These are phyloP conservation scores for Eilema depressum DNA, from an alignment of 2,888 invertebrate genomes.

Conservation along the genomic window DNA sequence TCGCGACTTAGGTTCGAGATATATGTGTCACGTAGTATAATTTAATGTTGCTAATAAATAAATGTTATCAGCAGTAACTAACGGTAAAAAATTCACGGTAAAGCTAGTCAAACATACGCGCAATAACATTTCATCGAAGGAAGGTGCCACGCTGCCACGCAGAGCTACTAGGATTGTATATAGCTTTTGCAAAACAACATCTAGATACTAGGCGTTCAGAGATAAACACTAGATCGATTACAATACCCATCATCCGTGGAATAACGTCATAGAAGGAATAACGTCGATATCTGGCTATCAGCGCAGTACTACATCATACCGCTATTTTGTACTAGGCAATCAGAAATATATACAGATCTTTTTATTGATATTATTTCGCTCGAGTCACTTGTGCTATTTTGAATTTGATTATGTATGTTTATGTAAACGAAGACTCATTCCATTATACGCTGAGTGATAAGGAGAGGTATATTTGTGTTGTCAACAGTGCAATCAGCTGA, in stretches of 20 bases:
- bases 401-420: neutral
- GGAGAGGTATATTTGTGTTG: neutral
- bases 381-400: neutral
- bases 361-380: neutral
- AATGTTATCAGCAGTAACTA: too few species aligned
- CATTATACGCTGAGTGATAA: neutral
- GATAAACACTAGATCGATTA: neutral
- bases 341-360: conserved; percentile 1
- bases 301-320: neutral
- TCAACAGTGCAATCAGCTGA: neutral
- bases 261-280: neutral
- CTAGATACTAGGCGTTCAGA: conserved; percentile 2
- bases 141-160: too few species aligned
- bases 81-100: neutral
- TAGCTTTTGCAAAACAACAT: neutral
- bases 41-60: too few species aligned
- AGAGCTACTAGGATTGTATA: neutral
- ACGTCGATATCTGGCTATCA: neutral
- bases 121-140: too few species aligned
- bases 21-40: too few species aligned
- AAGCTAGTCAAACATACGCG: neutral
- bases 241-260: neutral
- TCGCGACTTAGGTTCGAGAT: too few species aligned
- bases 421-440: neutral
- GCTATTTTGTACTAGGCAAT: neutral